Base-by-base conservation (phyloP, 2,797 vertebrate genomes). In the Hippocampus kuda region DNA sequence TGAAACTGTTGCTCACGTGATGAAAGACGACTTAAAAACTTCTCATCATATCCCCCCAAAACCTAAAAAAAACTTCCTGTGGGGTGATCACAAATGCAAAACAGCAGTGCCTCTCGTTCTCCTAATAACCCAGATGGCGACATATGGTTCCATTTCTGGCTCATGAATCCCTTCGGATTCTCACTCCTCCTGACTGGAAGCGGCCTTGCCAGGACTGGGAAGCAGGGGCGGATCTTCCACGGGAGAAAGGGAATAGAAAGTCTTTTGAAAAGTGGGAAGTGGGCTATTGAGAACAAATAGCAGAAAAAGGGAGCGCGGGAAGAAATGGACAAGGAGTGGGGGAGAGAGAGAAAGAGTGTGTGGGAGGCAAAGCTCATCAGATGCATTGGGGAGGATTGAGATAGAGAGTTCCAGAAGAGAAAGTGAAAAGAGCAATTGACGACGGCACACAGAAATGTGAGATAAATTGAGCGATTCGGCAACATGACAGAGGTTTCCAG, bases 341-440 rank as follows among this genome's bases (percentile, higher is more conserved):
- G 3, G 18, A 30, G n/a, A 30, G 67, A 75, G 38, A 27, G 70
- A 67, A 77, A 51, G 77, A 30, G 83, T 71, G 79, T 22, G 57
- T 34, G 61, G 81, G 85, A 84, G 73, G 75, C 56, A 71, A 22
- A 74, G 79, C 80, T 75, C 84, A 83, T 81, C 27, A 82, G 77
- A 87, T 73, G 76, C 77, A 81, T 77, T 77, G 76, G 34, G 75
- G 26, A 73, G 24, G 80, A 80, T 64, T 77, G 71, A 68, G 70
- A 59, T 22, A 60, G 9, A 72, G 44, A 68, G 12, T 24, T 63
- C 38, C n/a, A 72, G 2, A 24, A 42, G 26, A 59, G 26, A 59
- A 59, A 30, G 56, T 30, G 56, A n/a, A 5, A 30, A 59, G 26
- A 26, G 53, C 15, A 41, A 48, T 41, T 53, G 18, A 41, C 20